Base-by-base conservation (phyloP, 2,797 vertebrate species). In the Spondyliosoma cantharus region DNA sequence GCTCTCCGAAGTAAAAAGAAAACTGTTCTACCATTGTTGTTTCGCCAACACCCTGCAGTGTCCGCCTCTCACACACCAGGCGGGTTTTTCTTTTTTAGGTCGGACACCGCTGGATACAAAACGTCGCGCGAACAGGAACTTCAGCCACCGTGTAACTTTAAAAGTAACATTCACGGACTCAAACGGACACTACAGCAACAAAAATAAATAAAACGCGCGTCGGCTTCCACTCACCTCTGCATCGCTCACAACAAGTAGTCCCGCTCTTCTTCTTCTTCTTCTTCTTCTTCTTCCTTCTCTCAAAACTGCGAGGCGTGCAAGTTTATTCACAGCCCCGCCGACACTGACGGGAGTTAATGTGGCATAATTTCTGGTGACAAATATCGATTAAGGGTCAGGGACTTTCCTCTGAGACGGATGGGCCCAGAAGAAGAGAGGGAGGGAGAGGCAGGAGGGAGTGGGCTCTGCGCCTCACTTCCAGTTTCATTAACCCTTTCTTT, bases 401-500 rank as follows among this genome's bases (percentile, higher is more conserved):
- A 86, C 63, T 89, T 84, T 67, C 56, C 27, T 19, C 7, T 17
- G 52, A 82, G 56, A 71, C 67, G 58, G 87, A 85, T 57, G 81
- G 80, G 78, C 64, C 83, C 64, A 13, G 68, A 11, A 37, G 37
- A 37, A 37, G 37, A 19, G 61, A 43, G 16, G 52, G 7, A 43
- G 16, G 52, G 7, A 25, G 54, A 2, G 49, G 11, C 7, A 4
- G 27, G 7, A 7, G 56, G 3, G 13, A 37, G 37, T 37, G 49
- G 83, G 66, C 67, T 79, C 58, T 2, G 13, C 9, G 54, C 37
- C 27, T 5, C 32, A 68, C 83, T 80, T 82, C 86, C 80, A 85
- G 54, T 76, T 74, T 80, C 52, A 52, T 92, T 93, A 93, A 93
- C 93, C 52, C 86, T 43, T 86, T 20, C 70, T 27, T 29, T 32